A percentile compares a stretch with the other conserved stretches of the same genome.
Conservation (phyloP, 2,113 vertebrate genomes). For the Puffinus mauretanicus region DNA sequence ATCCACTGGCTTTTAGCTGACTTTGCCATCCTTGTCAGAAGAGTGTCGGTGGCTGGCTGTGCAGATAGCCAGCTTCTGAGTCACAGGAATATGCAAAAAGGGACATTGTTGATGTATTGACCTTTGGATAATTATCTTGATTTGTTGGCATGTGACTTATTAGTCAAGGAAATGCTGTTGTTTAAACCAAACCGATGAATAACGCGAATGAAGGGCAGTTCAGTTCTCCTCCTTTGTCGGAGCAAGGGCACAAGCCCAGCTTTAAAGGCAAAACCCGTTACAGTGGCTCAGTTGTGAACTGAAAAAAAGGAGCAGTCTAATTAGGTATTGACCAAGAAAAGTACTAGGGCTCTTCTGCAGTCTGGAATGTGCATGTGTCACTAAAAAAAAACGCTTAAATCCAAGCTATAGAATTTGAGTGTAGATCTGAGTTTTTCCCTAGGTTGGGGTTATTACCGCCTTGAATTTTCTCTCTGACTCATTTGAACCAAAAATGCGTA, state of each 20-base stretch:
- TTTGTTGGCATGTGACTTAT: background rate
- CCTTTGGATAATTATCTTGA: slow-evolving; percentile 14
- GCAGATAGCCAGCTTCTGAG: background rate
- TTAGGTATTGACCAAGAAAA: background rate
- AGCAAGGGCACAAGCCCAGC: background rate
- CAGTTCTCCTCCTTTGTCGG: background rate
- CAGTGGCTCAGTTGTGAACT: background rate
- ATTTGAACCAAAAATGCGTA: background rate
- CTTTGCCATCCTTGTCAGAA: background rate
- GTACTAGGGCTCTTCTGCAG: background rate
- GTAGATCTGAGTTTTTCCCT: background rate
- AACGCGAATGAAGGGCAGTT: background rate
- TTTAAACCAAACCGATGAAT: background rate
- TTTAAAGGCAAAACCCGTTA: background rate
- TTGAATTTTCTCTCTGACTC: background rate
- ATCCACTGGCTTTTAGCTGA: background rate
- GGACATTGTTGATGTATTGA: background rate
- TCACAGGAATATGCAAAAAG: background rate
- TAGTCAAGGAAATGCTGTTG: background rate
- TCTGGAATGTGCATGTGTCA: background rate
- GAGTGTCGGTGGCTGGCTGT: background rate
- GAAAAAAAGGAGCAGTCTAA: background rate
- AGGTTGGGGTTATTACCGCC: background rate
- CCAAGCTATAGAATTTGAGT: background rate
- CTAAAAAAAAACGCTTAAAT: background rate